Base-by-base conservation (phyloP, 1,140 invertebrate genomes). In the Drosophila subpulchrella region DNA sequence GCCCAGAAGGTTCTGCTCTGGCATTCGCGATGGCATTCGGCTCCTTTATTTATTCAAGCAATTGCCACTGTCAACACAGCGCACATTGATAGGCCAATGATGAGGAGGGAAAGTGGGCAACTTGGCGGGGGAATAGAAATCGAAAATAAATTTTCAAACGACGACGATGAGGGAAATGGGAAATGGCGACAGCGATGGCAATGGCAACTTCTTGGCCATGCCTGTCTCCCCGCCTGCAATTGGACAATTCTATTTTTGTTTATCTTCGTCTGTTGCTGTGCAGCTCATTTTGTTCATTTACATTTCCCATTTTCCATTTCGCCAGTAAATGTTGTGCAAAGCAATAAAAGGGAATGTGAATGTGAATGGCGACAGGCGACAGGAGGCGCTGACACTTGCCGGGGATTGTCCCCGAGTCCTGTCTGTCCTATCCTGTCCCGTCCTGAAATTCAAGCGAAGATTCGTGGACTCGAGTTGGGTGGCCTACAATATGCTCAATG, bases 241-340 rank as follows among this genome's bases (percentile, higher is more conserved):
- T 85, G 82, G 59, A 85, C 81, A 86, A 86, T 85, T 81, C 65
- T 78, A 85, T 85, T 86, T 79, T 75, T 84, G 76, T 83, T 83
- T 83, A 83, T 83, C 76, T 84, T 75, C 51, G 71, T 68, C 81
- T 68, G 74, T 58, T 70, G 59, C 78, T 81, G 30, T 67, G 74
- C 65, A 84, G 82, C 76, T 83, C 81, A 77, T 84, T 83, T 84
- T 71, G 63, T 74, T 80, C 81, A 83, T 83, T 84, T 84, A 84
- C 75, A 83, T 83, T 82, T 82, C 63, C 80, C 76, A 82, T 82
- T 83, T 75, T 36, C 42, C 60, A 54, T 44, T 58, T 58, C 8
- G 30, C 58, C 56, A 66, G 62, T 50, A 83, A 82, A 82, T 78
- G 70, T 83, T 83, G 75, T 82, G 79, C 79, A 68, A 63, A 75